Conservation (phyloP, 2,797 vertebrate genomes). For the Eulemur albifrons region DNA sequence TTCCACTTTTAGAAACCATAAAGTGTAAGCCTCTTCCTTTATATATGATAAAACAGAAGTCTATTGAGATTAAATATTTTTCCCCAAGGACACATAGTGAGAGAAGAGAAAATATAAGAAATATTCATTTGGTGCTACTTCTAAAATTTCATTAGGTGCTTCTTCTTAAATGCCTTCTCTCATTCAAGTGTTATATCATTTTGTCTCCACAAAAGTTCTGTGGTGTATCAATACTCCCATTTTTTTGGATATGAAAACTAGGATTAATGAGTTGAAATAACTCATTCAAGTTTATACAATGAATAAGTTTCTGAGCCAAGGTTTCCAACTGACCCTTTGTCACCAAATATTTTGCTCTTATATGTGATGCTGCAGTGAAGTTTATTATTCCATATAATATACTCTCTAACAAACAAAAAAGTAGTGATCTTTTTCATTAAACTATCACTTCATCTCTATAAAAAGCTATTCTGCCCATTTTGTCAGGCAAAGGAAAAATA, state of each 20-base stretch:
- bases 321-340: not conserved
- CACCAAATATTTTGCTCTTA: not conserved
- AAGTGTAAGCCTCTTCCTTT: not conserved
- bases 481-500: not conserved
- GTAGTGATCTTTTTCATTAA: not conserved
- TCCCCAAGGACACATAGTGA: not conserved
- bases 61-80: not conserved
- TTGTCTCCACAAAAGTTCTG: not conserved
- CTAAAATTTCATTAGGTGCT: not conserved
- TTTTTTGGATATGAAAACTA: conserved; percentile 22
- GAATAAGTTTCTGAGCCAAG: conserved; percentile 2
- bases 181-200: not conserved
- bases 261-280: conserved; percentile 39
- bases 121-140: not conserved
- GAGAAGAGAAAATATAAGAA: not conserved
- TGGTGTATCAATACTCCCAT: conserved; percentile 21
- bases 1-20: not conserved
- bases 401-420: not conserved
- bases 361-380: not conserved
- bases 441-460: not conserved
- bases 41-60: not conserved
- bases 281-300: not conserved
- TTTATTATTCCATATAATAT: not conserved
- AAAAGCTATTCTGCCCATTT: not conserved
- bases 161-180: not conserved